Conservation (phyloP, 2,888 invertebrate genomes). For the Oeneis ivallda region DNA sequence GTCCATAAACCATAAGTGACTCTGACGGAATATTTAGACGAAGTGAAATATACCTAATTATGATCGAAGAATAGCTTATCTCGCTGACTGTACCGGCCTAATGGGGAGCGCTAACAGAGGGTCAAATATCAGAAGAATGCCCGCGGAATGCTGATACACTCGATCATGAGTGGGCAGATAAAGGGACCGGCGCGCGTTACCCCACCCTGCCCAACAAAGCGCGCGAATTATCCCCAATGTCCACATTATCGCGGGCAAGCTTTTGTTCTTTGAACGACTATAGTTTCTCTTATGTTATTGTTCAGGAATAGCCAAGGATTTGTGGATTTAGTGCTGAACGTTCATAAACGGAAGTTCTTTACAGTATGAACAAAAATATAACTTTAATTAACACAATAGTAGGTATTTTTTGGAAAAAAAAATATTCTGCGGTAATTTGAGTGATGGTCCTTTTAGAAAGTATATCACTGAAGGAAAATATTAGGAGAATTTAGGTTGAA, state of each 20-base stretch:
- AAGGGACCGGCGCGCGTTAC: conserved; percentile 32
- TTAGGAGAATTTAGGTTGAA: too few species aligned
- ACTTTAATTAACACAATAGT: too few species aligned
- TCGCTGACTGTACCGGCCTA: not conserved
- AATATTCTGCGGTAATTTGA: too few species aligned
- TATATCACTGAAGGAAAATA: too few species aligned
- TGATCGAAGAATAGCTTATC: not conserved
- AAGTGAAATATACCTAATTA: too few species aligned
- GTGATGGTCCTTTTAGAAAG: too few species aligned
- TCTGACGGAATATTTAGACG: too few species aligned
- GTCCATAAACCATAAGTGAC: too few species aligned
- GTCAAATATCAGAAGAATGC: conserved; percentile 29
- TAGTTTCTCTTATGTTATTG: conserved; percentile 1
- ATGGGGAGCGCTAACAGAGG: conserved; percentile 13
- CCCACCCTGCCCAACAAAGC: conserved; percentile 30
- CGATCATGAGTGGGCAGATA: conserved; percentile 34
- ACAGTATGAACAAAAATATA: not conserved
- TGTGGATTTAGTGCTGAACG: not conserved
- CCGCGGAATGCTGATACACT: conserved; percentile 27
- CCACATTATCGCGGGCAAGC: conserved; percentile 23
- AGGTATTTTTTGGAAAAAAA: too few species aligned
- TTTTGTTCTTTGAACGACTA: conserved; percentile 23
- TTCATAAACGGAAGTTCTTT: not conserved
- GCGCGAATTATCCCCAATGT: conserved; percentile 32
- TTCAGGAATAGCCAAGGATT: not conserved